Base-by-base conservation (phyloP, 2,888 invertebrate genomes). In the Brachylomia viminalis region DNA sequence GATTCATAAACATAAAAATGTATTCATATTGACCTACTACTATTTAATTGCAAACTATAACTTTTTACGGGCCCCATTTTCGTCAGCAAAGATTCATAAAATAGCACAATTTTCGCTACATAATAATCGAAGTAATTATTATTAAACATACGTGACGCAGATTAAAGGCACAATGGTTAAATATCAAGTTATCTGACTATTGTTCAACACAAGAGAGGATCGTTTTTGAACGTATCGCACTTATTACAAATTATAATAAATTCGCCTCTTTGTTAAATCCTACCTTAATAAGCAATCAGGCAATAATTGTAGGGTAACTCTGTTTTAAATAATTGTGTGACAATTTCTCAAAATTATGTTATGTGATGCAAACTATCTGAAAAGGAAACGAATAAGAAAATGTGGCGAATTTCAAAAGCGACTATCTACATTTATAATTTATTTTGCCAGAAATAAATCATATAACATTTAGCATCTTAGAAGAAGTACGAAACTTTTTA, bases 241-340 rank as follows among this genome's bases (percentile, higher is more conserved):
- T 72, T 38, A 73, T 78, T 78, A 75, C 83, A 78, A 77, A 77
- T 84, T 82, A 77, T 86, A 75, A 84, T 86, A 82, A 67, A 82
- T 67, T 78, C 59, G 38, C 38, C 49, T 67, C 78, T 83, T 82
- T 86, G 86, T 84, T 68, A 59, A 86, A 54, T 74, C 27, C 23
- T 75, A 74, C 75, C 80, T 72, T 80, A 72, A 74, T 85, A 75
- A 78, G 62, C 66, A 74, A 86, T 84, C 72, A 67, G 61, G 59
- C 71, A 74, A 75, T 86, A 75, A 77, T 58, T 74, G 45, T 80
- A 86, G 84, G 68, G 75, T 86, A 68, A 54, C 80, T 33, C 8
- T 72, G 38, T 30, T 59, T 30, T 2, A 30, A 0, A 30, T 17
- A 27, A 47, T 7, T 20, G 13, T 47, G 38, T 20, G 10, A 6